These are phyloP conservation scores for Cenopis cana DNA, from an alignment of 2,888 invertebrate species.

Conservation along the genomic window DNA sequence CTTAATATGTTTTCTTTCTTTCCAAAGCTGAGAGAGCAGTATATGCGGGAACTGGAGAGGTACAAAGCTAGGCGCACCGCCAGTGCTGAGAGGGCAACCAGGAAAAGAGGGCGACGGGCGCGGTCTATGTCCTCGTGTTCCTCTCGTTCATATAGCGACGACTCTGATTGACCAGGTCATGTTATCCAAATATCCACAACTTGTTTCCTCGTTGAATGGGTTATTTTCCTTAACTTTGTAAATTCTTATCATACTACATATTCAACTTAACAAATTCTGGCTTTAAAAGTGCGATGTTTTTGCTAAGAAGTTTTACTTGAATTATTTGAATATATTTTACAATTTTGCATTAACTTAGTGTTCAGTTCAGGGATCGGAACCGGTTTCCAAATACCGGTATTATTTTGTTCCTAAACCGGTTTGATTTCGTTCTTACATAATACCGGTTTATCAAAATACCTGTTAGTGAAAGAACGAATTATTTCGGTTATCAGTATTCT, in stretches of 20 bases:
- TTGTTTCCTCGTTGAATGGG: background rate
- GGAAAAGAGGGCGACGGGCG: conserved; percentile 81
- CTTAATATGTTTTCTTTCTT: background rate
- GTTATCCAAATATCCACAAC: too few relatives aligned
- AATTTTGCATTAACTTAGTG: too few relatives aligned
- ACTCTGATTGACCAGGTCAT: conserved; percentile 11
- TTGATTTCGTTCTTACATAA: too few relatives aligned
- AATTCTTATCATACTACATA: background rate
- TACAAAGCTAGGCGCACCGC: conserved; percentile 93
- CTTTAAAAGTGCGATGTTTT: too few relatives aligned
- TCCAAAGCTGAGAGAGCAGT: conserved; percentile 89
- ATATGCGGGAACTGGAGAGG: conserved; percentile 94
- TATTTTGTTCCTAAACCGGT: too few relatives aligned
- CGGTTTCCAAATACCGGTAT: too few relatives aligned
- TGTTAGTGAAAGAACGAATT: too few relatives aligned
- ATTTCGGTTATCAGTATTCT: too few relatives aligned
- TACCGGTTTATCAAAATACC: too few relatives aligned
- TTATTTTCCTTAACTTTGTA: background rate
- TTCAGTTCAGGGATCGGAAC: too few relatives aligned
- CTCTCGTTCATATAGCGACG: background rate
- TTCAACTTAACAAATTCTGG: background rate
- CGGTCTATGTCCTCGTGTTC: background rate
- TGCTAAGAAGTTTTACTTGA: too few relatives aligned
- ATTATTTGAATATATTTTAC: too few relatives aligned
- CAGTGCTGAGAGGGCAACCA: conserved; percentile 84